Evolutionary conservation across 1,140 invertebrate species (phyloP).

Genomic region (Dendroctonus valens): DNA sequence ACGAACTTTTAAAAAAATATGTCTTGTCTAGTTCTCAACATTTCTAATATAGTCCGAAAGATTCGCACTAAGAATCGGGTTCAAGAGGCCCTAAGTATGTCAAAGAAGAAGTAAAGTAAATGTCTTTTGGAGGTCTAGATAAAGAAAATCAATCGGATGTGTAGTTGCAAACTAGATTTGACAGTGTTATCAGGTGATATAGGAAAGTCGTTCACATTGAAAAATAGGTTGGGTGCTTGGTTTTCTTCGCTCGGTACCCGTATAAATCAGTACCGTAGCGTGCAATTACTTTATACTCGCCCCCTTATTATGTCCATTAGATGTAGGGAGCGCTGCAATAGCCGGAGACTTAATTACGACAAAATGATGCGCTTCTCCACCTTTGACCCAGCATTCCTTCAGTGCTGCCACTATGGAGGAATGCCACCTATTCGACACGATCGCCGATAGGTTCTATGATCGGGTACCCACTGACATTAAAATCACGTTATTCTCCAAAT

Average conservation of each 20-base stretch:
- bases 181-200: not conserved
- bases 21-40: no score
- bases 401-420: conserved; percentile 19
- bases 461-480: no score
- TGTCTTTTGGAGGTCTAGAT: no score
- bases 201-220: conserved; percentile 19
- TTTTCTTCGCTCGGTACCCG: conserved; percentile 33
- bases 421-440: conserved; percentile 46
- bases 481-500: no score
- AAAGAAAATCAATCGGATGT: no score
- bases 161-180: not conserved
- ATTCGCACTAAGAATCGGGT: no score
- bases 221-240: conserved; percentile 18
- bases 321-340: conserved; percentile 49
- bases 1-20: no score
- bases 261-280: conserved; percentile 49
- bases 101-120: no score
- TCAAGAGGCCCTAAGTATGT: no score
- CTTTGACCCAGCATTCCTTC: conserved; percentile 49
- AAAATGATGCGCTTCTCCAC: conserved; percentile 47
- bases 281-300: conserved; percentile 49
- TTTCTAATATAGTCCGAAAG: no score
- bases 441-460: conserved; percentile 4
- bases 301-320: conserved; percentile 52
- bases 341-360: conserved; percentile 50